Evolutionary conservation across 2,113 vertebrate genomes (phyloP).

Genomic region (Fulmarus glacialis): DNA sequence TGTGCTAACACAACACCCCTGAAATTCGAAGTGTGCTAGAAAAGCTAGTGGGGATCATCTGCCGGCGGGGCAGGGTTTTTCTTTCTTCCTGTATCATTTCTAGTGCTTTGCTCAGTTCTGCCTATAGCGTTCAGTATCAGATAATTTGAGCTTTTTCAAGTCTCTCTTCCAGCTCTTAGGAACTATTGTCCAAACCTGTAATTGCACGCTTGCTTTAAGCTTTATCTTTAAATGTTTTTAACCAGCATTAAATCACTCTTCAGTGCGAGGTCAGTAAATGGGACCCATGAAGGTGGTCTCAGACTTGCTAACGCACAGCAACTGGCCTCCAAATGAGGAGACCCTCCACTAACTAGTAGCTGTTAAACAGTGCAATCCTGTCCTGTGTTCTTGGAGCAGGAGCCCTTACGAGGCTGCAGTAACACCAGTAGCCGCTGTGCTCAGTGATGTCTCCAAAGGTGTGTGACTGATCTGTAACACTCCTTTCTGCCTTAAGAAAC

Average conservation of each 20-base stretch:
- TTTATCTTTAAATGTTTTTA: background rate
- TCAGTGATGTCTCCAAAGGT: background rate
- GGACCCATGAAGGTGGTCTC: background rate
- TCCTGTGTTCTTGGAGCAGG: background rate
- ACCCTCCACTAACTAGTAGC: rapidly evolving
- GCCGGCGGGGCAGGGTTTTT: background rate
- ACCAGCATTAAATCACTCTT: too few relatives aligned
- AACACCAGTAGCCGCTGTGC: rapidly evolving
- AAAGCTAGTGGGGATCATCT: background rate
- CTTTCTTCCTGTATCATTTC: background rate
- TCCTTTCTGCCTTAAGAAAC: background rate
- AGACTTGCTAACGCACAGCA: background rate
- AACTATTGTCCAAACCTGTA: background rate
- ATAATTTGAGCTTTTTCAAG: background rate
- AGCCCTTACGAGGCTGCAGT: background rate
- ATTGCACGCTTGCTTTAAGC: background rate
- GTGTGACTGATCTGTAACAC: rapidly evolving
- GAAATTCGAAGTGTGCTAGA: background rate
- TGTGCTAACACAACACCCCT: background rate
- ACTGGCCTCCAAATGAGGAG: background rate
- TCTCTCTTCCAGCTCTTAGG: background rate
- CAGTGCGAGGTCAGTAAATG: rapidly evolving
- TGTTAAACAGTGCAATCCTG: rapidly evolving
- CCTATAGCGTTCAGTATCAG: background rate
- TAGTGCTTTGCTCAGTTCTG: background rate